Percentiles rank a stretch among this genome's conserved stretches.
phyloP scores from a whole-genome alignment of 2,888 invertebrate species.

The Oxyscelio sp. region DNA sequence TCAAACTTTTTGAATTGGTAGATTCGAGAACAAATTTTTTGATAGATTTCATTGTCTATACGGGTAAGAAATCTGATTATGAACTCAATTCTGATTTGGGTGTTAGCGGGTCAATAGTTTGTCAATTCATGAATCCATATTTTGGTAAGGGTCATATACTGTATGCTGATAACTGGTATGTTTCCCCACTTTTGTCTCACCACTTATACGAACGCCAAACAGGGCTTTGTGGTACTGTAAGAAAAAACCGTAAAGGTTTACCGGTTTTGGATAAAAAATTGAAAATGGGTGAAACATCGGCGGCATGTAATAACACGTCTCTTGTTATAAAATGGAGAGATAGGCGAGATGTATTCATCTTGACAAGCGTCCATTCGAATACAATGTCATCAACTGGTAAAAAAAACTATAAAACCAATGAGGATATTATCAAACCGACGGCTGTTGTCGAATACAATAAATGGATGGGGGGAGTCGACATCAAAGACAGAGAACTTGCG shows the following conservation, averaged over 20 bases:
- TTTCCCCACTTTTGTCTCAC: slow-evolving; percentile 57
- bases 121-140: slow-evolving; percentile 58
- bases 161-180: slow-evolving; percentile 58
- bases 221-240: slow-evolving; percentile 50
- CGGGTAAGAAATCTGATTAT: slow-evolving; percentile 42
- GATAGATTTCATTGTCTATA: slow-evolving; percentile 49
- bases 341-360: slow-evolving; percentile 38
- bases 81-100: slow-evolving; percentile 54
- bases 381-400: slow-evolving; percentile 53
- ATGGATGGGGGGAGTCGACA: slow-evolving; percentile 65
- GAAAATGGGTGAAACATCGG: slow-evolving; percentile 42
- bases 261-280: slow-evolving; percentile 22
- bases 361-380: slow-evolving; percentile 61
- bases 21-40: slow-evolving; percentile 63
- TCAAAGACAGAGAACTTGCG: slow-evolving; percentile 55
- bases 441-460: slow-evolving; percentile 55
- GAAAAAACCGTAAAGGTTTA: slow-evolving; percentile 33
- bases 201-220: slow-evolving; percentile 62
- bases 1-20: slow-evolving; percentile 51
- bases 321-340: slow-evolving; percentile 46
- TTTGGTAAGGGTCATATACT: slow-evolving; percentile 49
- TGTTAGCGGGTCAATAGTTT: slow-evolving; percentile 60
- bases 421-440: slow-evolving; percentile 62
- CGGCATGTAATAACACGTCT: slow-evolving; percentile 9
- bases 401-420: slow-evolving; percentile 38